Percentiles rank a stretch among this genome's conserved stretches.
Evolutionary conservation across 1,140 invertebrate species (phyloP).

Genomic region (Kradibia gibbosae): DNA sequence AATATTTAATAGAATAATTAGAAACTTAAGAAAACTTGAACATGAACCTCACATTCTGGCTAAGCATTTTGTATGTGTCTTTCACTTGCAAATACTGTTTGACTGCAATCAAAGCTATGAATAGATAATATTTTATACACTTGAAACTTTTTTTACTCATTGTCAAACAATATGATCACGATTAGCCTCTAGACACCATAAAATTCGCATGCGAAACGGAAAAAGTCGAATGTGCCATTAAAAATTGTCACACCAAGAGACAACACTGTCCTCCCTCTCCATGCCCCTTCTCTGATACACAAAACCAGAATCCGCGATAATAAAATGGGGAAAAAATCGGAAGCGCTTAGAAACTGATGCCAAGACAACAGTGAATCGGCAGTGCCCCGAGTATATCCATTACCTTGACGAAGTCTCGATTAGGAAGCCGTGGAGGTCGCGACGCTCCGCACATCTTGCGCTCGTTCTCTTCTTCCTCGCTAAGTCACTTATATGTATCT

Average conservation of each 20-base stretch:
- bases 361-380: not conserved
- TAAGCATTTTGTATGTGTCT: not conserved
- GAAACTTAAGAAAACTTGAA: constrained; percentile 5
- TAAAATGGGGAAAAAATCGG: constrained; percentile 11
- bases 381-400: not conserved
- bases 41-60: constrained; percentile 1
- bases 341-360: not conserved
- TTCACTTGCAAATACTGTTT: constrained; percentile 25
- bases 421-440: constrained; percentile 35
- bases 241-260: constrained; percentile 41
- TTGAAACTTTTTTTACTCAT: not conserved
- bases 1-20: not conserved
- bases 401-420: constrained; percentile 37
- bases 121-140: not conserved
- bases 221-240: constrained; percentile 31
- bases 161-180: not conserved
- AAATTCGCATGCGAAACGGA: constrained; percentile 1
- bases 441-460: constrained; percentile 46
- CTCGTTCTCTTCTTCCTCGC: constrained; percentile 30
- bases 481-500: constrained; percentile 31
- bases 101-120: not conserved
- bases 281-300: not conserved
- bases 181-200: not conserved
- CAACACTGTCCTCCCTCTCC: constrained; percentile 28
- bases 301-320: constrained; percentile 11